Conservation (phyloP, 1,140 invertebrate species). For the Kradibia gibbosae region DNA sequence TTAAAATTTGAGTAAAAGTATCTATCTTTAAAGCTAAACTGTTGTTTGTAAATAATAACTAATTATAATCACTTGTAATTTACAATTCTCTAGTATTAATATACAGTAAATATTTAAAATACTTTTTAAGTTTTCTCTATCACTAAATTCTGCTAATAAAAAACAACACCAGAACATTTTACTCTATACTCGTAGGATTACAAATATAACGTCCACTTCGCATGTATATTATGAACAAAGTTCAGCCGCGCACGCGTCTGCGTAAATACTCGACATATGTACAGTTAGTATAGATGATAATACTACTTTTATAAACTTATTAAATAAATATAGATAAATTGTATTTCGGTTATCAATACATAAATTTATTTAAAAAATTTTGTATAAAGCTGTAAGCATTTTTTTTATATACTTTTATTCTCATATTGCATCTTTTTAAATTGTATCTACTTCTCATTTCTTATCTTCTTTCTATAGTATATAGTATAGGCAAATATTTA, state of each 20-base stretch:
- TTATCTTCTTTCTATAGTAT: conserved; percentile 39
- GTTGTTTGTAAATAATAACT: too few species aligned
- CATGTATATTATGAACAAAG: conserved; percentile 45
- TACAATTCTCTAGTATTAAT: too few species aligned
- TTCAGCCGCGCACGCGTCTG: conserved; percentile 47
- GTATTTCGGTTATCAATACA: conserved; percentile 34
- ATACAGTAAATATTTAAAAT: background rate
- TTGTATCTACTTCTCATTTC: conserved; percentile 41
- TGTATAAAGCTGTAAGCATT: conserved; percentile 21
- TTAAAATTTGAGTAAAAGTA: too few species aligned
- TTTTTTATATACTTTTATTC: conserved; percentile 30
- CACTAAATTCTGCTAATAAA: conserved; percentile 4
- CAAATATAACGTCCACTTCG: conserved; percentile 50
- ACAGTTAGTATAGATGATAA: conserved; percentile 44
- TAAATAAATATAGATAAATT: conserved; percentile 37
- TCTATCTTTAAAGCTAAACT: too few species aligned
- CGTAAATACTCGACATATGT: conserved; percentile 47
- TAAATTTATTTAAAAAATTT: conserved; percentile 37
- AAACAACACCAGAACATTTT: conserved; percentile 38
- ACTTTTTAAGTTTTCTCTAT: background rate
- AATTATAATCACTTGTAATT: too few species aligned
- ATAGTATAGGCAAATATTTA: conserved; percentile 36
- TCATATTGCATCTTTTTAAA: conserved; percentile 24
- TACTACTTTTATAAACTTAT: conserved; percentile 26
- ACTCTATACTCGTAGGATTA: conserved; percentile 34